Percentiles rank a stretch among this genome's conserved stretches.
Evolutionary conservation across 2,888 invertebrate species (phyloP).

Genomic region (Caenorhabditis auriculariae): DNA sequence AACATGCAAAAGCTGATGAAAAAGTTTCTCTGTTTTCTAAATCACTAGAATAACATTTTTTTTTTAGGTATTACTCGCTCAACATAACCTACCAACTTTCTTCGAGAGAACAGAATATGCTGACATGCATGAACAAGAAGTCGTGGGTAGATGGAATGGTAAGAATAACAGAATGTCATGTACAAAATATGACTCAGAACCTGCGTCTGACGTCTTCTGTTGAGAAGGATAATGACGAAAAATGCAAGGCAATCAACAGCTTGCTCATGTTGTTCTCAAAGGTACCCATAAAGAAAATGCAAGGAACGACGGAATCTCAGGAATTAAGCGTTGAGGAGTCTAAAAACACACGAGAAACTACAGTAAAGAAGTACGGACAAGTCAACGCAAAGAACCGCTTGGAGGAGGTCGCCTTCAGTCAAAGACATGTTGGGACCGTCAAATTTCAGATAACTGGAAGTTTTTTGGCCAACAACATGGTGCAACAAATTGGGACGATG

Average conservation of each 20-base stretch:
- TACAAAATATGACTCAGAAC: slow-evolving; percentile 5
- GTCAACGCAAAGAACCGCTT: slow-evolving; percentile 50
- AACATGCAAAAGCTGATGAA: no score
- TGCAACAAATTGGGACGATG: slow-evolving; percentile 21
- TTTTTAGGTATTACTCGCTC: slow-evolving; percentile 44
- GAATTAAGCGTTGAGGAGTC: no score
- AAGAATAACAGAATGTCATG: neutral
- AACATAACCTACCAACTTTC: slow-evolving; percentile 40
- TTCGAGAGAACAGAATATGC: slow-evolving; percentile 49
- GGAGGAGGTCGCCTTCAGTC: slow-evolving; percentile 22
- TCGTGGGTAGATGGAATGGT: slow-evolving; percentile 46
- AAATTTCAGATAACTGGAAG: slow-evolving; percentile 14
- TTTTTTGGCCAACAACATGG: slow-evolving; percentile 16
- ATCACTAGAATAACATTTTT: neutral
- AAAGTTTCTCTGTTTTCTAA: neutral
- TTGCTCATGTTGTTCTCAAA: slow-evolving; percentile 38
- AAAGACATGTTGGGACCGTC: no score
- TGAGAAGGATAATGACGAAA: slow-evolving; percentile 27
- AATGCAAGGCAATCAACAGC: slow-evolving; percentile 41
- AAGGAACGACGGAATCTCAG: slow-evolving; percentile 10
- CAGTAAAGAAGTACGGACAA: slow-evolving; percentile 42
- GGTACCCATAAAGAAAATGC: slow-evolving; percentile 23
- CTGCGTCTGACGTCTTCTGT: slow-evolving; percentile 9
- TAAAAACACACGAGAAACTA: slow-evolving; percentile 25
- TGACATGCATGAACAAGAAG: slow-evolving; percentile 45